Evolutionary conservation across 2,113 vertebrate genomes (phyloP).

Genomic region (Theropithecus gelada): DNA sequence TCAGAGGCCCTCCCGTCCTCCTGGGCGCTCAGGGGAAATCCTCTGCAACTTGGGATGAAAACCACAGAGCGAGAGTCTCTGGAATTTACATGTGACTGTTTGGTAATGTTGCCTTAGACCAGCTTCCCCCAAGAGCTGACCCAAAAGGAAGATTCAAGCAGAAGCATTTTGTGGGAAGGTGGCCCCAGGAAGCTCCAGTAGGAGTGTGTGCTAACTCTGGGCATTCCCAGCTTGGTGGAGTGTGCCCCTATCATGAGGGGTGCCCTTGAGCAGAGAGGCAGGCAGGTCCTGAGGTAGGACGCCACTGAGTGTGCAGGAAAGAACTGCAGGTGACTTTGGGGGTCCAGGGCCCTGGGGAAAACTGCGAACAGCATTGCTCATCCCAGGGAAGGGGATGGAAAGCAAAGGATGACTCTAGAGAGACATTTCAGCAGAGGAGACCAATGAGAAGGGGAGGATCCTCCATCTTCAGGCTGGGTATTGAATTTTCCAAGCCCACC

Average conservation of each 20-base stretch:
- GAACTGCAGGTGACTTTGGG: not conserved
- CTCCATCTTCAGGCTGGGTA: not conserved
- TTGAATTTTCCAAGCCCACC: not conserved
- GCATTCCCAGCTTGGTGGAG: not conserved
- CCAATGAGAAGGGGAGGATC: not conserved
- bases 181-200: not conserved
- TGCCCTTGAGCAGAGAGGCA: not conserved
- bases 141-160: not conserved
- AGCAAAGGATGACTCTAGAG: not conserved
- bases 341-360: not conserved
- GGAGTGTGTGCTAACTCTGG: not conserved
- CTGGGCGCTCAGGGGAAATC: fast-evolving
- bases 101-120: not conserved
- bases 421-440: not conserved
- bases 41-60: not conserved
- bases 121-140: not conserved
- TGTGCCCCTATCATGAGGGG: not conserved
- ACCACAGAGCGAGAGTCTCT: not conserved
- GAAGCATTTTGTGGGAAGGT: not conserved
- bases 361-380: not conserved
- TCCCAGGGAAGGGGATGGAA: not conserved
- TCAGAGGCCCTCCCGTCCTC: no score
- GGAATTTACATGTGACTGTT: not conserved
- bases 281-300: not conserved
- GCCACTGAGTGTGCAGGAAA: not conserved